Percentiles rank a stretch among this genome's conserved stretches.
Conservation (phyloP, 2,797 vertebrate genomes). For the Lepus oiostolus region DNA sequence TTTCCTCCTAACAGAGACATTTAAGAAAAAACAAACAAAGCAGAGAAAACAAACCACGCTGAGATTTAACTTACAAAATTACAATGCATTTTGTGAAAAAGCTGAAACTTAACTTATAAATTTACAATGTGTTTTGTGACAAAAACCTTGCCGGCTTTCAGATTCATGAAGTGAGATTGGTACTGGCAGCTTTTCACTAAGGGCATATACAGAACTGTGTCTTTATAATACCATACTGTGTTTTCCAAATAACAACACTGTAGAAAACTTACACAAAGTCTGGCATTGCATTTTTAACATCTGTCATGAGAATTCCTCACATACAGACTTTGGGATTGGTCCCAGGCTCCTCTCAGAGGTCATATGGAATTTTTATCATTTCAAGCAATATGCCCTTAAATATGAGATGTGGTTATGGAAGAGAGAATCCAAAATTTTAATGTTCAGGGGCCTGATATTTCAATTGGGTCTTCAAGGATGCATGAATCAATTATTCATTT, state of each 20-base stretch:
- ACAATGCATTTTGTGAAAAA: not conserved
- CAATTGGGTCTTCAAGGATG: not conserved
- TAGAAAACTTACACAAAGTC: fast-evolving
- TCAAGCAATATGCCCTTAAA: not conserved
- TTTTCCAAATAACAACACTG: not conserved
- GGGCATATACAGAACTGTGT: not conserved
- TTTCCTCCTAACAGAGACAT: constrained; percentile 49
- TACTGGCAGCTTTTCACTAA: not conserved
- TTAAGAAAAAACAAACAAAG: constrained; percentile 63
- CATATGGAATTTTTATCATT: too few species aligned
- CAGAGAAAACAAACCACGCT: constrained; percentile 34
- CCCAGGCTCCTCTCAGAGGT: not conserved
- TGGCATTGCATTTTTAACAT: too few species aligned
- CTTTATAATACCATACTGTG: not conserved
- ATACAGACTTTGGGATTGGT: not conserved
- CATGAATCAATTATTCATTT: not conserved
- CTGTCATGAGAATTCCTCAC: not conserved
- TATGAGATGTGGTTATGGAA: not conserved
- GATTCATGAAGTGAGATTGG: not conserved
- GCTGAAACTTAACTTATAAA: not conserved
- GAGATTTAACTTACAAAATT: not conserved
- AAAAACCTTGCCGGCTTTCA: not conserved
- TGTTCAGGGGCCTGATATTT: not conserved
- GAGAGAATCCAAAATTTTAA: fast-evolving
- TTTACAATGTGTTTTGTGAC: constrained; percentile 5